Percentiles rank a stretch among this genome's conserved stretches.
Evolutionary conservation across 2,888 invertebrate genomes (phyloP).

Genomic region (Nasonia oneida): DNA sequence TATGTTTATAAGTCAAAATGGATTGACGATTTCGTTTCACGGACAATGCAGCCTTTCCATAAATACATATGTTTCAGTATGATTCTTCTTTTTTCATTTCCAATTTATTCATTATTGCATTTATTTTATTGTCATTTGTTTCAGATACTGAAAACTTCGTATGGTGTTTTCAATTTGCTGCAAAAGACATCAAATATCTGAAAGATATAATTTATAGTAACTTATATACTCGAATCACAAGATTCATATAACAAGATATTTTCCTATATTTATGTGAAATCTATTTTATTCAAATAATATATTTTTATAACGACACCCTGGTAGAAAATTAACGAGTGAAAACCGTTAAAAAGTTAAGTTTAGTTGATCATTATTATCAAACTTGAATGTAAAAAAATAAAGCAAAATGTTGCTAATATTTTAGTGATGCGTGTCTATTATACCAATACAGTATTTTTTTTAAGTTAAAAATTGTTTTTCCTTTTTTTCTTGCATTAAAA

Average conservation of each 20-base stretch:
- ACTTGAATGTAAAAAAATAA: no score
- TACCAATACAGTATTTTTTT: no score
- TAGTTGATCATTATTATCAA: no score
- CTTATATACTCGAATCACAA: background rate
- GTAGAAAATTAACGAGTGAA: no score
- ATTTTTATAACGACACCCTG: background rate
- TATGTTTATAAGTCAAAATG: conserved; percentile 24
- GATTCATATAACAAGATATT: background rate
- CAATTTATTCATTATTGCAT: background rate
- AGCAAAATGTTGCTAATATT: no score
- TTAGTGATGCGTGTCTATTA: no score
- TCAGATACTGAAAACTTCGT: conserved; percentile 9
- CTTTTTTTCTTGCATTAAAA: no score
- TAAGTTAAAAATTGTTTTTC: no score
- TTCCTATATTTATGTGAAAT: background rate
- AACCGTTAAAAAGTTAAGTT: no score
- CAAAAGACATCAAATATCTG: background rate
- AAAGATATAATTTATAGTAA: background rate
- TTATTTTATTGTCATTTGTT: background rate
- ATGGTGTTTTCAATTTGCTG: background rate
- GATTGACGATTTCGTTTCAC: conserved; percentile 29
- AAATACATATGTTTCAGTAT: conserved; percentile 30
- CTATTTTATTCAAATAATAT: background rate
- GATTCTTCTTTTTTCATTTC: background rate
- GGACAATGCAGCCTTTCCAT: conserved; percentile 31